These are phyloP conservation scores for Osmerus mordax DNA, from an alignment of 2,113 vertebrate species.

Conservation along the genomic window DNA sequence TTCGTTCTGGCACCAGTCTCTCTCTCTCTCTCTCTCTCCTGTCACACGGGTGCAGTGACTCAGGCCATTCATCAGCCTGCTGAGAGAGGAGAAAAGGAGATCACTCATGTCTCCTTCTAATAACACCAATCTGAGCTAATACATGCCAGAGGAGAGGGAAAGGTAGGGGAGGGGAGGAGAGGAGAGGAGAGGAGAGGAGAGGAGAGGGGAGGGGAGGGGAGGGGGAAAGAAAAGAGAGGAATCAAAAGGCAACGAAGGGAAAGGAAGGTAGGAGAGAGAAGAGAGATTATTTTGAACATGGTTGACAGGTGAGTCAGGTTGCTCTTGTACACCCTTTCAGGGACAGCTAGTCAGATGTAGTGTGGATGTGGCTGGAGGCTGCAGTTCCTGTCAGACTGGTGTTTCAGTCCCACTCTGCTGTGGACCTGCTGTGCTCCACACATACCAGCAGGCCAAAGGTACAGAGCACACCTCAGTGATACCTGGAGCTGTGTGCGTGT, in stretches of 20 bases:
- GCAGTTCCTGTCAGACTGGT: too few relatives aligned
- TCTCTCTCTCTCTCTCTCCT: too few relatives aligned
- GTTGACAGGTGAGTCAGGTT: constrained; percentile 14
- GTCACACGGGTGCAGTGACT: too few relatives aligned
- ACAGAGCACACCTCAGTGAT: neutral
- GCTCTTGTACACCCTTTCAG: constrained; percentile 5
- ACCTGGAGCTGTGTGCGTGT: neutral
- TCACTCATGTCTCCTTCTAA: neutral
- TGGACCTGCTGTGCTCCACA: too few relatives aligned
- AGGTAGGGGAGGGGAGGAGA: neutral
- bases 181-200: neutral
- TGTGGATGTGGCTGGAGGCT: too few relatives aligned
- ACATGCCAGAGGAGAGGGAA: neutral
- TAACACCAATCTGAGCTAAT: neutral
- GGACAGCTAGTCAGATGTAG: neutral
- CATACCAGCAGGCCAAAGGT: too few relatives aligned
- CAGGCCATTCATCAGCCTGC: too few relatives aligned
- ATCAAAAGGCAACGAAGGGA: neutral
- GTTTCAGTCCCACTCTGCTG: neutral
- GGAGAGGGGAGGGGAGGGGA: neutral
- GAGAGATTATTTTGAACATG: constrained; percentile 29
- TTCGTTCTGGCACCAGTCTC: too few relatives aligned
- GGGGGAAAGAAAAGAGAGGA: neutral
- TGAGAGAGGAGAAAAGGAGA: neutral
- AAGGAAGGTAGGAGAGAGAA: neutral